A percentile compares a stretch with the other conserved stretches of the same genome.
Evolutionary conservation across 2,888 invertebrate genomes (phyloP).

Genomic region (Strigamia transsilvanica): DNA sequence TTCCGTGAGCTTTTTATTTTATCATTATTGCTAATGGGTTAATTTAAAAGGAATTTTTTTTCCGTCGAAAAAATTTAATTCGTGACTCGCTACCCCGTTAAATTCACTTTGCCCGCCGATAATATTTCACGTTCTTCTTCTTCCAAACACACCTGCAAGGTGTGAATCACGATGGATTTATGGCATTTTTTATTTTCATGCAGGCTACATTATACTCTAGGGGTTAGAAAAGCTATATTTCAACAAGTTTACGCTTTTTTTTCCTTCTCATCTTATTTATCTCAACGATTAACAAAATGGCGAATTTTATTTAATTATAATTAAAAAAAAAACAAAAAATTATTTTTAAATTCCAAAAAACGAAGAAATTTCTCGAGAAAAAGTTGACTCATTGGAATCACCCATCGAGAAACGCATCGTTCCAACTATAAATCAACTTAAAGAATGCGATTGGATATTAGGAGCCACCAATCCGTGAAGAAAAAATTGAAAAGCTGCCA

Average conservation of each 20-base stretch:
- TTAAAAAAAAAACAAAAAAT: too few species aligned
- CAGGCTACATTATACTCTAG: conserved; percentile 7
- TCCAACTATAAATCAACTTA: not conserved
- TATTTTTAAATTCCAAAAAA: not conserved
- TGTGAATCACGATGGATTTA: conserved; percentile 45
- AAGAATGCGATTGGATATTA: not conserved
- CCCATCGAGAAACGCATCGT: not conserved
- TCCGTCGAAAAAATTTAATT: not conserved
- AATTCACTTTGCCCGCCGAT: conserved; percentile 35
- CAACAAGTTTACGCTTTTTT: not conserved
- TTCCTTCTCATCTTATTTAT: not conserved
- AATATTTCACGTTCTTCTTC: conserved; percentile 15
- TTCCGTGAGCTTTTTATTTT: too few species aligned
- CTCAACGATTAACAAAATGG: not conserved
- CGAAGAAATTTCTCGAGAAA: not conserved
- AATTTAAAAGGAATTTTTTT: not conserved
- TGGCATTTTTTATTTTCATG: conserved; percentile 36
- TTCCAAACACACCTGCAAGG: conserved; percentile 38
- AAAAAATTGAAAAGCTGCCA: not conserved
- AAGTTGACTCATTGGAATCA: conserved; percentile 10
- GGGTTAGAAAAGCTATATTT: conserved; percentile 35
- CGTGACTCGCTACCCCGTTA: not conserved
- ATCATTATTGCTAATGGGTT: not conserved
- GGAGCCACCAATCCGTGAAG: not conserved
- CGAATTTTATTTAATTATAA: not conserved